Conservation (phyloP, 2,888 invertebrate species). For the Cheilosia pagana region DNA sequence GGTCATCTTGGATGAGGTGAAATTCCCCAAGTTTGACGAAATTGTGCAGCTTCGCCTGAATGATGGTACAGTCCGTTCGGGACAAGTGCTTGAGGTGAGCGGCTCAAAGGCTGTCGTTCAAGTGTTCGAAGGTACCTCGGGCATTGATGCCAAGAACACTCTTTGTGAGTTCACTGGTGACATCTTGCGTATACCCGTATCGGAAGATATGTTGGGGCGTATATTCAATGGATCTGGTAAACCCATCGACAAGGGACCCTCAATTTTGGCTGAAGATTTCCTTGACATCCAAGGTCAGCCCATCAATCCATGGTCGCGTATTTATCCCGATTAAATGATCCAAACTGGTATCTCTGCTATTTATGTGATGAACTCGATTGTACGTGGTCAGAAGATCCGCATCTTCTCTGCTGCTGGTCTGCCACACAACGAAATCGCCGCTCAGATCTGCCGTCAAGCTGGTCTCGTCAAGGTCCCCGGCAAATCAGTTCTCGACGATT, state of each 20-base stretch:
- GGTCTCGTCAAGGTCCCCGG: conserved; percentile 96
- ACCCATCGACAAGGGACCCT: conserved; percentile 99
- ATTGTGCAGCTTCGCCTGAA: conserved; percentile 97
- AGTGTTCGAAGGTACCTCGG: conserved; percentile 99
- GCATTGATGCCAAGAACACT: conserved; percentile 99
- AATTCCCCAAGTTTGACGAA: conserved; percentile 99
- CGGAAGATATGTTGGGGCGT: conserved; percentile 99
- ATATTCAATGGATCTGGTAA: conserved; percentile 99
- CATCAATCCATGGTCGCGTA: conserved; percentile 99
- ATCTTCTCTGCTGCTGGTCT: conserved; percentile 99
- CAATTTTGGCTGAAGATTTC: conserved; percentile 99
- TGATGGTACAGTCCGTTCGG: conserved; percentile 97
- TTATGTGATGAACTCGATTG: conserved; percentile 99
- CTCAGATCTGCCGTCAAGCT: conserved; percentile 99
- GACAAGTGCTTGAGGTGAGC: conserved; percentile 98
- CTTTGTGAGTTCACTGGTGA: conserved; percentile 99
- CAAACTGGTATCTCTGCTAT: conserved; percentile 99
- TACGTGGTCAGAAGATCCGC: conserved; percentile 99
- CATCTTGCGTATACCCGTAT: conserved; percentile 98
- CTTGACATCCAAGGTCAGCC: conserved; percentile 99
- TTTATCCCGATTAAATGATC: conserved; percentile 99
- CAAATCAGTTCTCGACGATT: conserved; percentile 96
- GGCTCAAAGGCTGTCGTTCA: conserved; percentile 99
- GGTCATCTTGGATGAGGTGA: conserved; percentile 99
- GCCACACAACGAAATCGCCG: conserved; percentile 99